Evolutionary conservation across 2,113 vertebrate species (phyloP), one percentile per base, ranked within the genome.

Genomic region (Caretta caretta): DNA sequence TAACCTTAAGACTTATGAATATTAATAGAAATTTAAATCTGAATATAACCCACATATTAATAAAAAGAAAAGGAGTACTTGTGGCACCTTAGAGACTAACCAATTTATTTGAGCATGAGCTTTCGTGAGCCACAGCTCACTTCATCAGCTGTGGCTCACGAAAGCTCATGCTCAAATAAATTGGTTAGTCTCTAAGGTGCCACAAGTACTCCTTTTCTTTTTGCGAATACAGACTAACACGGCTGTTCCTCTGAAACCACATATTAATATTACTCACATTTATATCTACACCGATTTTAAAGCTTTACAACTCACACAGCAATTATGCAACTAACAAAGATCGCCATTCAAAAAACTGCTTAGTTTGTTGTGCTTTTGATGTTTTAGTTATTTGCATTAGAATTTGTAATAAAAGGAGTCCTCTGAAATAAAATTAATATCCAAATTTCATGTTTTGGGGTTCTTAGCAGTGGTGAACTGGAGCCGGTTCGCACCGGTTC

Each of bases 11-110:
- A 84, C 5, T 25, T 84, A 95, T 96, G 83, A 95, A 96, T 96
- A 97, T 90, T 92, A 97, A 97, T 69, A 89, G 10, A 91, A 92
- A 96, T 90, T 92, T 94, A 97, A 97, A 97, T 95, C 87, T 87
- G 94, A 96, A 93, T 90, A 86, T 56, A 92, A 85, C 17, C 2
- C 57, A 95, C 10, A 6, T 85, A 83, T 93, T 79, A 88, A 86
- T 94, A 94, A n/a, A n/a, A n/a, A n/a, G n/a, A n/a, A n/a, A n/a
- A n/a, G n/a, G n/a, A n/a, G n/a, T n/a, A n/a, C n/a, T n/a, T n/a
- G n/a, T n/a, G n/a, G n/a, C n/a, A n/a, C n/a, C n/a, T n/a, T n/a
- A n/a, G n/a, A n/a, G n/a, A n/a, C n/a, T n/a, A n/a, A n/a, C n/a
- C n/a, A n/a, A n/a, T n/a, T n/a, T n/a, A n/a, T n/a, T n/a, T n/a